These are phyloP conservation scores for Sebastes fasciatus DNA, from an alignment of 2,113 vertebrate species.

Conservation along the genomic window DNA sequence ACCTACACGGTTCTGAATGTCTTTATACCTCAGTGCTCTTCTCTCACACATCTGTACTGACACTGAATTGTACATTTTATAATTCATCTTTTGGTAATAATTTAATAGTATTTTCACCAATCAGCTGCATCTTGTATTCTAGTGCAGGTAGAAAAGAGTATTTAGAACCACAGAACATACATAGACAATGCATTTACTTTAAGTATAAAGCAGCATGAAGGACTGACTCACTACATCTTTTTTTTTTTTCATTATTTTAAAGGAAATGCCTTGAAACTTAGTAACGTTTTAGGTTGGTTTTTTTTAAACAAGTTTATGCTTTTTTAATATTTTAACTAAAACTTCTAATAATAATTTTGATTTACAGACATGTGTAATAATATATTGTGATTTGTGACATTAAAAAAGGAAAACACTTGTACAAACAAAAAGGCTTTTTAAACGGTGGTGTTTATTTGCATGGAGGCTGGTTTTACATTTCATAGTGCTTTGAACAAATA, in stretches of 20 bases:
- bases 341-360: constrained; percentile 7
- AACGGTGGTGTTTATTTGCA: constrained; percentile 5
- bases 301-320: neutral
- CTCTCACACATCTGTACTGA: constrained; percentile 4
- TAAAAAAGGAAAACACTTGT: constrained; percentile 51
- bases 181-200: constrained; percentile 3
- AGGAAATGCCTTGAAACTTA: neutral
- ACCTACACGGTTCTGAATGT: constrained; percentile 12
- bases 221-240: neutral
- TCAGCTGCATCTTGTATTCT: neutral
- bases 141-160: neutral
- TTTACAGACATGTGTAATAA: constrained; percentile 17
- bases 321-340: constrained; percentile 32
- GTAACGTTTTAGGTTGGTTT: neutral
- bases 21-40: constrained; percentile 8
- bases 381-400: constrained; percentile 43
- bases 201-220: constrained; percentile 19
- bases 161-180: neutral
- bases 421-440: constrained; percentile 4
- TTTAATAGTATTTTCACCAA: constrained; percentile 9
- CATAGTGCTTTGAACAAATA: neutral
- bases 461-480: neutral
- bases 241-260: constrained; percentile 15
- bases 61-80: neutral
- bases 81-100: neutral